phyloP scores from a whole-genome alignment of 2,888 invertebrate species.

The Ischnus inquisitorius region DNA sequence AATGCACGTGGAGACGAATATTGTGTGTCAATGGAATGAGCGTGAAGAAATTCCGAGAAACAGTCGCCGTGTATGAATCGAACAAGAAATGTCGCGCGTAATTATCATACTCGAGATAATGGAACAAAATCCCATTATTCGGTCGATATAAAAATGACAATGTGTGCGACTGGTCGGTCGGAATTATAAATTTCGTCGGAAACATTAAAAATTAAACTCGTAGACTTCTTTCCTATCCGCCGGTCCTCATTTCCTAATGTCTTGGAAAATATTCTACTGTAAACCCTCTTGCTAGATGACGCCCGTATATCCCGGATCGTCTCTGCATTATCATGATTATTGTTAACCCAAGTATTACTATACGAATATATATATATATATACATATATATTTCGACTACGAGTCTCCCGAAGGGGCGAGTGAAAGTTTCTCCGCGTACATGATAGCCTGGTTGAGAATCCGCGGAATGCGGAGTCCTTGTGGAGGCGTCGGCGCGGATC shows the following conservation, averaged over 20 bases:
- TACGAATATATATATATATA: background rate
- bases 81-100: background rate
- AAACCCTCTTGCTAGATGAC: constrained; percentile 43
- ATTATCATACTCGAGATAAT: background rate
- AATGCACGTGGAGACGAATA: constrained; percentile 82
- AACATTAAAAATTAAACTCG: background rate
- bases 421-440: constrained; percentile 60
- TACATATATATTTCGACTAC: background rate
- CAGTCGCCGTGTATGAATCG: background rate
- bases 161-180: background rate
- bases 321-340: constrained; percentile 47
- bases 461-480: constrained; percentile 83
- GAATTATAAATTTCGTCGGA: background rate
- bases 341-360: constrained; percentile 12
- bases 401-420: background rate
- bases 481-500: constrained; percentile 78
- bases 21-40: constrained; percentile 30
- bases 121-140: background rate
- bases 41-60: constrained; percentile 30
- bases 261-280: constrained; percentile 58
- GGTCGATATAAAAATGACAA: background rate
- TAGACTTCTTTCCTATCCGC: constrained; percentile 7
- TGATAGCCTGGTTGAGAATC: constrained; percentile 81
- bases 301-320: constrained; percentile 15
- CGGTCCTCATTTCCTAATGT: constrained; percentile 75